A percentile compares a stretch with the other conserved stretches of the same genome.
Conservation (phyloP, 2,113 vertebrate genomes). For the Camelus bactrianus region DNA sequence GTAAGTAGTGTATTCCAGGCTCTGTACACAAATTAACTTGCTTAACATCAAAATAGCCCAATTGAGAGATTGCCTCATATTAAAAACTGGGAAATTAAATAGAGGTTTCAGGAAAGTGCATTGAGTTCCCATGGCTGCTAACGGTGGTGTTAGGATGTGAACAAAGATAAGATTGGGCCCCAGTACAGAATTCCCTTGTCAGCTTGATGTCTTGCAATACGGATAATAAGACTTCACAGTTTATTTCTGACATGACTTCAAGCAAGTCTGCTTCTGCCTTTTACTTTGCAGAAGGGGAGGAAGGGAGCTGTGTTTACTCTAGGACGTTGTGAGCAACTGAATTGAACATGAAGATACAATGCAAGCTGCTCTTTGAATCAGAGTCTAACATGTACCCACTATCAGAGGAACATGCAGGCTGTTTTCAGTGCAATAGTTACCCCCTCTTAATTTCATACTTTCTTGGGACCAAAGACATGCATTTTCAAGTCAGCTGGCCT, state of each 20-base stretch:
- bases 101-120: background rate
- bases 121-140: background rate
- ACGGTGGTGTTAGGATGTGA: background rate
- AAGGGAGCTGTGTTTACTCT: background rate
- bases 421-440: background rate
- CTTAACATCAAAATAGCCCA: slow-evolving; percentile 19
- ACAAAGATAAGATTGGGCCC: background rate
- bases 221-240: background rate
- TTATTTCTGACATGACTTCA: background rate
- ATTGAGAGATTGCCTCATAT: background rate
- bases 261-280: background rate
- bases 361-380: background rate
- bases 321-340: background rate
- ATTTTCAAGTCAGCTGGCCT: background rate
- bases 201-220: background rate
- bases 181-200: background rate
- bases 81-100: background rate
- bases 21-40: slow-evolving; percentile 7
- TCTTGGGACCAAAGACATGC: background rate
- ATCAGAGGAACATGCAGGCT: background rate
- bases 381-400: no score
- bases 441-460: background rate
- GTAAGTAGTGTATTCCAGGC: background rate
- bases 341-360: background rate
- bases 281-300: background rate